Base-by-base conservation (phyloP, 2,113 vertebrate genomes). In the Nanorana parkeri region DNA sequence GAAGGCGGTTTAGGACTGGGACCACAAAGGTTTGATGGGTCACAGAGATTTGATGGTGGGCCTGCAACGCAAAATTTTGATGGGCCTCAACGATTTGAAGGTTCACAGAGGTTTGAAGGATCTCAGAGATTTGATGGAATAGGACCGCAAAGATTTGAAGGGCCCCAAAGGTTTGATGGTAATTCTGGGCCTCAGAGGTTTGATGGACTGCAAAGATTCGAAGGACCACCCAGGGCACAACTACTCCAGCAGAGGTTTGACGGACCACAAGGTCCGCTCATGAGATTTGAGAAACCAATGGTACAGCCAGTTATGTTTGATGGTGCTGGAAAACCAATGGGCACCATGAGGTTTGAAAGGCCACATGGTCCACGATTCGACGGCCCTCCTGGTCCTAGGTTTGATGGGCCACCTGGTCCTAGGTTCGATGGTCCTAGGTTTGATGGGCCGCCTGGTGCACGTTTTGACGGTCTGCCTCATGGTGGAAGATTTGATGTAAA, bases 121-220 rank as follows among this genome's bases (percentile, higher is more conserved):
- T 93, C 94, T 56, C 90, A 91, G 28, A 61, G 58, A 61, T 61
- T 61, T 10, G 89, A 91, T 2, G 94, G 41, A 47, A 11, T 47
- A 15, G 41, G 94, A 60, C 91, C 91, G 51, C 89, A 94, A 66
- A 95, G 96, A 84, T 97, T 95, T 84, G 96, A 98, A 73, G 88
- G 92, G 55, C 13, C 47, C 13, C 90, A 61, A 15, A 75, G 72
- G n/a, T 75, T 75, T 41, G 72, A 75, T 8, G 56, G 26, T 47
- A 47, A 47, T 47, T 47, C 41, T 13, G 41, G 41, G 16, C 72
- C n/a, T 2, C 72, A 61, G 8, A 74, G 71, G 20, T 74, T 74
- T 36, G 71, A 74, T 6, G 55, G 24, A 55, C 41, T 13, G 0
- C 69, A 72, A 3, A 56, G 41, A 47, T 47, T 47, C 13, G 41